These are phyloP conservation scores for Corythaixoides concolor DNA, from an alignment of 2,113 vertebrate species.

Conservation along the genomic window DNA sequence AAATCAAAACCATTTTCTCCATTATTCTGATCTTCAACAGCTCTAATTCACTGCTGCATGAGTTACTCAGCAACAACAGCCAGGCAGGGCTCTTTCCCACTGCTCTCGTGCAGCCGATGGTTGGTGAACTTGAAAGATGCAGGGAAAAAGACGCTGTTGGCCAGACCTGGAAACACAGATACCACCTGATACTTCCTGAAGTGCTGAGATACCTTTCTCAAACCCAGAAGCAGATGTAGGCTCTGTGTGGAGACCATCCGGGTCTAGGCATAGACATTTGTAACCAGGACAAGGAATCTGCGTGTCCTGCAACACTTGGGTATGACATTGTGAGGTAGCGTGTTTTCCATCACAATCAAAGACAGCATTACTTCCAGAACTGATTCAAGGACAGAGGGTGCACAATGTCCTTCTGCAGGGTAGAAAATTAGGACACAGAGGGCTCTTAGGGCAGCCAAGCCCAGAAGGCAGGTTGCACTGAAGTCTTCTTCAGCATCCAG, in stretches of 20 bases:
- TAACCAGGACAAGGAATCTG: background rate
- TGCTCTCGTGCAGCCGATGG: rapidly evolving
- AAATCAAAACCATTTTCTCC: background rate
- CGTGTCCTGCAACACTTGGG: background rate
- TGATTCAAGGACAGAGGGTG: background rate
- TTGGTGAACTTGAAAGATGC: background rate
- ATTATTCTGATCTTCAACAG: background rate
- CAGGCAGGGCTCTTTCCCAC: background rate
- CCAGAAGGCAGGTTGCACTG: background rate
- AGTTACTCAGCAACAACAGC: background rate
- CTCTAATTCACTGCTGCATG: background rate
- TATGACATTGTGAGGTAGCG: rapidly evolving
- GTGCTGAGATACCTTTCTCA: background rate
- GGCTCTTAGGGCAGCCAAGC: background rate
- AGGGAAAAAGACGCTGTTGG: background rate
- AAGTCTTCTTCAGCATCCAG: background rate
- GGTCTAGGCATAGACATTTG: background rate
- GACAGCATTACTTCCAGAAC: background rate
- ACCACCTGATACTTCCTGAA: background rate
- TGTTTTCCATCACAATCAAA: background rate
- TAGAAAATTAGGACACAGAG: background rate
- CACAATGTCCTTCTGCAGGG: background rate
- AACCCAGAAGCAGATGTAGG: background rate
- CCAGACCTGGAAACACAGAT: background rate
- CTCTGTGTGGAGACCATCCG: background rate